Evolutionary conservation across 2,113 vertebrate species (phyloP).

Genomic region (Menidia beryllina): DNA sequence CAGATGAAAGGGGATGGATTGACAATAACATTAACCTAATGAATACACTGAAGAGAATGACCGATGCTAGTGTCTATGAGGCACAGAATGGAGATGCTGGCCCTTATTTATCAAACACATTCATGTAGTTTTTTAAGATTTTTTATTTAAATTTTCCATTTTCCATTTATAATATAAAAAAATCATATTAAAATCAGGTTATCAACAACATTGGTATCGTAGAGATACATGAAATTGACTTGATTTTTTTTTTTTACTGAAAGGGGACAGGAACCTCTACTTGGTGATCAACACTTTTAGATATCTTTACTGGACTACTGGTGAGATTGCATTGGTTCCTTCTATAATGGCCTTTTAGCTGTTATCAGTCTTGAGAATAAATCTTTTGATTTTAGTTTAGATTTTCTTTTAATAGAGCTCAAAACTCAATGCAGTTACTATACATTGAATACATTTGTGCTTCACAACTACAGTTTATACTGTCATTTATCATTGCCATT

Average conservation of each 20-base stretch:
- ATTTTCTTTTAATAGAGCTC: neutral
- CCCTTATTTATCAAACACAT: conserved; percentile 67
- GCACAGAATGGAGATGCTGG: conserved; percentile 66
- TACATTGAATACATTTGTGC: conserved; percentile 17
- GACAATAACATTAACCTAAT: conserved; percentile 32
- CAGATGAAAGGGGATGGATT: conserved; percentile 7
- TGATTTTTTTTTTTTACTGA: neutral
- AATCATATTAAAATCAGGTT: neutral
- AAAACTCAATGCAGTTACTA: conserved; percentile 10
- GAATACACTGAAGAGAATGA: conserved; percentile 19
- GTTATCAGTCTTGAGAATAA: too few species aligned
- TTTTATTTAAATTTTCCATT: neutral
- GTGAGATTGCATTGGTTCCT: too few species aligned
- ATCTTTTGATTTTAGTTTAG: neutral
- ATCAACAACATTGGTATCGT: neutral
- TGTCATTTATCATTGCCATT: conserved; percentile 25
- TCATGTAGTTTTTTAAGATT: neutral
- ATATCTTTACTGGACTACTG: too few species aligned
- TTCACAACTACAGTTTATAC: neutral
- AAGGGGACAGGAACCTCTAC: neutral
- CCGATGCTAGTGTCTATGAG: conserved; percentile 48
- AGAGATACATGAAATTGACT: too few species aligned
- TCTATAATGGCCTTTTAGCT: too few species aligned
- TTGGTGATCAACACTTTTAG: neutral
- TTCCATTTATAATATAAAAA: neutral